Conservation (phyloP, 2,888 invertebrate genomes). For the Hoplodrina blanda region DNA sequence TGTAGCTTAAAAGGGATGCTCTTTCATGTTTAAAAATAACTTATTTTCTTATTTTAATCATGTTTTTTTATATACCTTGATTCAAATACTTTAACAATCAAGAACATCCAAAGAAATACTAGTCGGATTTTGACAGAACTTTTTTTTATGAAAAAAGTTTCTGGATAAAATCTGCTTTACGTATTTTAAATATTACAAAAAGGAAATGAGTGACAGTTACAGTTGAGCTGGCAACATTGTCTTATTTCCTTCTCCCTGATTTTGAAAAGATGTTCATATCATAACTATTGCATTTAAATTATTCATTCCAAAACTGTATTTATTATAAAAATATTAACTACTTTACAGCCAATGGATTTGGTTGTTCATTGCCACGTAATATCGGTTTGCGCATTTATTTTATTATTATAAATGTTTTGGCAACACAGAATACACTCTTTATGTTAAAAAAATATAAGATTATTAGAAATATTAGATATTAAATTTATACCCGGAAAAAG, state of each 20-base stretch:
- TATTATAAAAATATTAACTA: background rate
- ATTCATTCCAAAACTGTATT: conserved; percentile 46
- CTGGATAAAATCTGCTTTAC: conserved; percentile 33
- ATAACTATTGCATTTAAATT: conserved; percentile 50
- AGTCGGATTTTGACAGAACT: conserved; percentile 52
- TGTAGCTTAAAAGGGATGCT: background rate
- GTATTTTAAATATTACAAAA: conserved; percentile 17
- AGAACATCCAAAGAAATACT: conserved; percentile 9
- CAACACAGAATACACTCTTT: background rate
- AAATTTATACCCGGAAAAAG: background rate
- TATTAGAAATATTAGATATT: no score
- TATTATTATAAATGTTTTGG: background rate
- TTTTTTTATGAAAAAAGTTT: conserved; percentile 65
- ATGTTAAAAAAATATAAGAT: background rate
- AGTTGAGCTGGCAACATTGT: background rate
- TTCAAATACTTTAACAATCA: background rate
- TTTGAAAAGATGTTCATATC: background rate
- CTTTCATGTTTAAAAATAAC: background rate
- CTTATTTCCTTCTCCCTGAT: background rate
- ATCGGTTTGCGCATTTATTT: conserved; percentile 38
- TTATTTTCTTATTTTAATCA: background rate
- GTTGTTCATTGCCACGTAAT: background rate
- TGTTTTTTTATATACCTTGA: background rate
- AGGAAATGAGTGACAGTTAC: background rate
- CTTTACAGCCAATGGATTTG: background rate